Evolutionary conservation across 2,797 vertebrate species (phyloP).

Genomic region (Rhabdomys pumilio): DNA sequence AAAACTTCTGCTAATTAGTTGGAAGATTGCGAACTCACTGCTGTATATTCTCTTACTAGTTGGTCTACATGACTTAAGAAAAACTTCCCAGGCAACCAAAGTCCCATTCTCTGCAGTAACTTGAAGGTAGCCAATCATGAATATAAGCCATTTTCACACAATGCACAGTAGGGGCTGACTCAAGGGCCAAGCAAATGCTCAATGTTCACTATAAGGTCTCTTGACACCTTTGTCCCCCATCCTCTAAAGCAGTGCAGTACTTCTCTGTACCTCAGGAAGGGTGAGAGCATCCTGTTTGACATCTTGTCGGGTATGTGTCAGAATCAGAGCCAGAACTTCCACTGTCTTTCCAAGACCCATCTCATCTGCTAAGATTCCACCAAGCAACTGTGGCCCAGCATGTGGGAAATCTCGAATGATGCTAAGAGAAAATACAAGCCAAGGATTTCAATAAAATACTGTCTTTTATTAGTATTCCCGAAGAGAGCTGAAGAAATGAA

Average conservation of each 20-base stretch:
- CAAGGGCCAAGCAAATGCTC: conserved; percentile 59
- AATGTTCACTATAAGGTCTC: background rate
- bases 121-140: conserved; percentile 37
- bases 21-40: background rate
- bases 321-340: conserved; percentile 97
- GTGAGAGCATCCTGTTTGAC: conserved; percentile 92
- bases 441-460: background rate
- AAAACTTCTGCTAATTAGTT: conserved; percentile 27
- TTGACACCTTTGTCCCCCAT: conserved; percentile 2
- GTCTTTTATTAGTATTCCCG: background rate
- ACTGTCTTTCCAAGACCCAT: conserved; percentile 99
- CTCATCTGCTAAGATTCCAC: conserved; percentile 98
- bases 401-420: conserved; percentile 94
- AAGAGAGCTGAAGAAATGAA: conserved; percentile 46
- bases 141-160: background rate
- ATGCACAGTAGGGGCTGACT: conserved; percentile 21
- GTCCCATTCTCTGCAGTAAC: background rate
- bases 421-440: conserved; percentile 87
- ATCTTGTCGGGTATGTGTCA: conserved; percentile 94
- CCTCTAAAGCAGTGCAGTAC: background rate
- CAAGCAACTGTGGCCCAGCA: conserved; percentile 95
- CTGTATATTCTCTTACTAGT: background rate
- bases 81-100: conserved; percentile 3
- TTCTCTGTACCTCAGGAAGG: conserved; percentile 94
- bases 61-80: conserved; percentile 4